Base-by-base conservation (phyloP, 2,113 vertebrate genomes). In the Chaetodon trifascialis region DNA sequence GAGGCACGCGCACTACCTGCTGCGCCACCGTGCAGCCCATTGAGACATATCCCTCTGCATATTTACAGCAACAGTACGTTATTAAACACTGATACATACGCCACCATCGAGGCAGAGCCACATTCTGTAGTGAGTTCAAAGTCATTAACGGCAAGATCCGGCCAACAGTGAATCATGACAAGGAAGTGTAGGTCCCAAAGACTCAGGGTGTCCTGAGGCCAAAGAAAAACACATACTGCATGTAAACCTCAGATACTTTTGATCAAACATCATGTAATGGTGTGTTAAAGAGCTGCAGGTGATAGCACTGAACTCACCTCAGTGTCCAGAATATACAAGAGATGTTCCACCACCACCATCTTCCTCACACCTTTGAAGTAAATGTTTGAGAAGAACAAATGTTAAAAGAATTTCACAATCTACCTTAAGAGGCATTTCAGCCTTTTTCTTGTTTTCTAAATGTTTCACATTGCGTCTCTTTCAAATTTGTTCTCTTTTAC, bases 51-150 rank as follows among this genome's bases (percentile, higher is more conserved):
- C 3, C 11, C 15, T 63, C 11, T 55, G 7, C 21, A 63, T 63
- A n/a, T 21, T 63, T 30, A 63, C 47, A 75, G 36, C 0, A 11
- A 15, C 10, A 46, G 11, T 0, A 63, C 11, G 10, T 65, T 16
- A 46, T 73, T 23, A 80, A 73, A 71, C 44, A 7, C 0, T n/a
- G 10, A 77, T 47, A 91, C 91, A 79, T 94, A 97, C 97, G 87
- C 85, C 0, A 93, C 83, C 44, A 94, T 89, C 62, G 96, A 95
- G 14, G 94, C 92, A n/a, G 96, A 96, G 63, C 96, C 96, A 25
- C 96, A 95, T 82, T 99, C 98, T 0, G 96, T 94, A 46, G 95
- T 97, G 17, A 99, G 95, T 82, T 98, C 94, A 94, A 99, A 99
- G 72, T 99, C 97, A 49, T 97, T 95, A 49, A 97, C 79, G 4